Conservation (phyloP, 2,888 invertebrate species). For the Drosophila pegasa region DNA sequence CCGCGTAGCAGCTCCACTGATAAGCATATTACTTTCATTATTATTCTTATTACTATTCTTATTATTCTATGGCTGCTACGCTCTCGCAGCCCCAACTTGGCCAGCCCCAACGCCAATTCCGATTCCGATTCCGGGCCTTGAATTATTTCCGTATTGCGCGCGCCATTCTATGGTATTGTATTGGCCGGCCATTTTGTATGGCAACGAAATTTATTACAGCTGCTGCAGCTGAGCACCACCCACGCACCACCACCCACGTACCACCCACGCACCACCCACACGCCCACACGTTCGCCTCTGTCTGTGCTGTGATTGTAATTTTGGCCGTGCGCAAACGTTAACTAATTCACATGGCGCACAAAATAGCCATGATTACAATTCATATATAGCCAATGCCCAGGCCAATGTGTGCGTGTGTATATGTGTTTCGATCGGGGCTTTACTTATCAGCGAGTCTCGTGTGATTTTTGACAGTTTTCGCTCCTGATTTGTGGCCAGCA, state of each 20-base stretch:
- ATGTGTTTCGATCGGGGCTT: conserved; percentile 23
- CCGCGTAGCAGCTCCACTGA: too few relatives aligned
- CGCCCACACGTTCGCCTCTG: neutral
- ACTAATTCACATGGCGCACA: conserved; percentile 67
- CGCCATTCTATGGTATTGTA: conserved; percentile 45
- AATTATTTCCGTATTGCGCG: conserved; percentile 49
- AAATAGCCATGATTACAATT: conserved; percentile 72
- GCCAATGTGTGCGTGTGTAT: neutral
- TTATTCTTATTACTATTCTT: conserved; percentile 71
- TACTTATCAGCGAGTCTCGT: conserved; percentile 31
- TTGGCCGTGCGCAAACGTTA: conserved; percentile 32
- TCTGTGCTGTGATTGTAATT: conserved; percentile 18
- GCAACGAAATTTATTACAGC: conserved; percentile 66
- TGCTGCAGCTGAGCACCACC: conserved; percentile 49
- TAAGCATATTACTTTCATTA: conserved; percentile 76
- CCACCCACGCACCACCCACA: neutral
- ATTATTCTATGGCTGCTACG: conserved; percentile 64
- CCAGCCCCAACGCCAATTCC: conserved; percentile 4
- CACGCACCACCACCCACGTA: conserved; percentile 20
- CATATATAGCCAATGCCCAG: conserved; percentile 35
- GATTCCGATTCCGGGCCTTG: conserved; percentile 34
- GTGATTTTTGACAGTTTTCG: conserved; percentile 47
- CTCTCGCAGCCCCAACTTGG: neutral
- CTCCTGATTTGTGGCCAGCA: conserved; percentile 35
- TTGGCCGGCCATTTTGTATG: conserved; percentile 54